Base-by-base conservation (phyloP, 2,797 vertebrate species). In the Petrocephalus schoutedeni region DNA sequence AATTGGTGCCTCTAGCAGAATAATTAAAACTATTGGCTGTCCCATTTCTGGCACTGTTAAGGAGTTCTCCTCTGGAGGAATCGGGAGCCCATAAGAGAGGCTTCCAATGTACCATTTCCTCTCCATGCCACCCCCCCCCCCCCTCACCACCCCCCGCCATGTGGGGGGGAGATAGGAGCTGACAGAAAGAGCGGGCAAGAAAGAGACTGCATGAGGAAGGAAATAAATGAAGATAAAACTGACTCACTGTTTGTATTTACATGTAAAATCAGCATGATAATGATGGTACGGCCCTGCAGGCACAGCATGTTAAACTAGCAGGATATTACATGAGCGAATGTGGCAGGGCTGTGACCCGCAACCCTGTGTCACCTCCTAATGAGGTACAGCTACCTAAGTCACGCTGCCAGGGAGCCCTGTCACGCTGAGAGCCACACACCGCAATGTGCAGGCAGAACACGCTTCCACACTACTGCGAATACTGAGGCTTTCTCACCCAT, bases 21-120 rank as follows among this genome's bases (percentile, higher is more conserved):
- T 95, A 96, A 96, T 96, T 96, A 96, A 95, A 95, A 95, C 93
- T 95, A 94, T 94, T 93, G 95, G 92, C 90, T 85, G 86, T 86
- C 90, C 54, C 89, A 80, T 71, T 0, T 0, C 61, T 91, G 4
- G 51, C 90, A 90, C 91, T 19, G 57, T 87, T 88, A 92, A 91
- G 92, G 86, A 87, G 87, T 7, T 61, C 71, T 89, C 88, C 59
- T 36, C 83, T 67, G 87, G 86, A 89, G 89, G 89, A 91, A 88
- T 74, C 4, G 88, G 89, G 64, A 67, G 41, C 87, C 56, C 83
- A 61, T 16, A 41, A 51, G 36, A 86, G 54, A 74, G 16, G 45
- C 16, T 28, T 28, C 32, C n/a, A 86, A 21, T 61, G 36, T 49
- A 23, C 36, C 10, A 19, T 64, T 36, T 67, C 2, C 86, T n/a